Evolutionary conservation across 2,113 vertebrate genomes (phyloP).

Genomic region (Gobio gobio): DNA sequence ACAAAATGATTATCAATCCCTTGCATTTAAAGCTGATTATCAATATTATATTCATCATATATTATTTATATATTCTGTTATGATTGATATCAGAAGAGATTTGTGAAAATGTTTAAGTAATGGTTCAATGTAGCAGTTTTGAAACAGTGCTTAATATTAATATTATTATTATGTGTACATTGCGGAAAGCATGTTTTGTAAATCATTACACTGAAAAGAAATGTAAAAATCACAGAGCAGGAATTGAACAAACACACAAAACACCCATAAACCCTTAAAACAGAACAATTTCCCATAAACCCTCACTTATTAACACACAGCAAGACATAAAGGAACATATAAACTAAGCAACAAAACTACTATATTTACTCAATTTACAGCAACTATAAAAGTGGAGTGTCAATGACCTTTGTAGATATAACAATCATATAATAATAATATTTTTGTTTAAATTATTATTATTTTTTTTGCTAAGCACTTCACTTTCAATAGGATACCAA

Average conservation of each 20-base stretch:
- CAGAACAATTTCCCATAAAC: background rate
- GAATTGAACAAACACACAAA: background rate
- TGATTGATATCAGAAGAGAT: background rate
- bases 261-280: background rate
- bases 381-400: background rate
- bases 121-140: too few species aligned
- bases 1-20: background rate
- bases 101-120: background rate
- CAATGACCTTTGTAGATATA: background rate
- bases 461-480: background rate
- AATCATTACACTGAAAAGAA: conserved; percentile 34
- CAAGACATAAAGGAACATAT: background rate
- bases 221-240: background rate
- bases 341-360: background rate
- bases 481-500: background rate
- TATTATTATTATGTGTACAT: too few species aligned
- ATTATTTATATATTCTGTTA: background rate
- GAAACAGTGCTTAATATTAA: background rate
- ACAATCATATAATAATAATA: background rate
- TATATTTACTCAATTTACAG: background rate
- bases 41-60: background rate
- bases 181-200: conserved; percentile 13
- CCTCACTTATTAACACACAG: background rate
- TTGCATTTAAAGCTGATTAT: background rate
- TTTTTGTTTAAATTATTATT: too few species aligned